Percentiles rank a stretch among this genome's conserved stretches.
Evolutionary conservation across 2,888 invertebrate genomes (phyloP).

Genomic region (Tanaodytes sp.): DNA sequence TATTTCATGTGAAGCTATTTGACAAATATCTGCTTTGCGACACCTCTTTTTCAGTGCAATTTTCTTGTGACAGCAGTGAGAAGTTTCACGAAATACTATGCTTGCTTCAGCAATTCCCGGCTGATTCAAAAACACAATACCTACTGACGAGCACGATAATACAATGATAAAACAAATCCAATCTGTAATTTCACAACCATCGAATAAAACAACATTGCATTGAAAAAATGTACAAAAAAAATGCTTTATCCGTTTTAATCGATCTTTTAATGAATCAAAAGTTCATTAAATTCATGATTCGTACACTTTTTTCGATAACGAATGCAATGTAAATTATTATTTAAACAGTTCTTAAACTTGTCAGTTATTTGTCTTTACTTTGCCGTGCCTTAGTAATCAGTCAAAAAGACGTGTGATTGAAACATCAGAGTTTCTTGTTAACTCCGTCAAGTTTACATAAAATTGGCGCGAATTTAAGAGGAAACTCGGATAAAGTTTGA

Average conservation of each 20-base stretch:
- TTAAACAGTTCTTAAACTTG: too few species aligned
- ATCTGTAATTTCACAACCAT: too few species aligned
- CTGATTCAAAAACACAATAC: constrained; percentile 35
- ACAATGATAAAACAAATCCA: constrained; percentile 21
- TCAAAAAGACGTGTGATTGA: constrained; percentile 20
- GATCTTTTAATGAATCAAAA: constrained; percentile 6
- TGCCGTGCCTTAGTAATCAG: too few species aligned
- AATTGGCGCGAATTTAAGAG: constrained; percentile 11
- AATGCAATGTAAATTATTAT: too few species aligned
- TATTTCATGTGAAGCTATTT: constrained; percentile 20
- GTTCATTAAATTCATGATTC: background rate
- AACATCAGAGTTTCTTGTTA: constrained; percentile 14
- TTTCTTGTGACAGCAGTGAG: constrained; percentile 28
- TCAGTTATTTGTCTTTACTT: too few species aligned
- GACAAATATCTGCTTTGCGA: constrained; percentile 17
- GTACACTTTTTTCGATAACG: too few species aligned
- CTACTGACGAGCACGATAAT: constrained; percentile 22
- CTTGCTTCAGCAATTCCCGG: constrained; percentile 28
- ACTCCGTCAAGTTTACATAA: constrained; percentile 19
- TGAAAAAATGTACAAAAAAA: too few species aligned
- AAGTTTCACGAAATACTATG: constrained; percentile 34
- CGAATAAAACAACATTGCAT: too few species aligned
- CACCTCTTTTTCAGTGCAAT: constrained; percentile 13
- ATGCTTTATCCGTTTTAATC: too few species aligned
- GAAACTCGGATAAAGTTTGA: constrained; percentile 16